Evolutionary conservation across 2,797 vertebrate genomes (phyloP).

Genomic region (Pantherophis vulpinus): DNA sequence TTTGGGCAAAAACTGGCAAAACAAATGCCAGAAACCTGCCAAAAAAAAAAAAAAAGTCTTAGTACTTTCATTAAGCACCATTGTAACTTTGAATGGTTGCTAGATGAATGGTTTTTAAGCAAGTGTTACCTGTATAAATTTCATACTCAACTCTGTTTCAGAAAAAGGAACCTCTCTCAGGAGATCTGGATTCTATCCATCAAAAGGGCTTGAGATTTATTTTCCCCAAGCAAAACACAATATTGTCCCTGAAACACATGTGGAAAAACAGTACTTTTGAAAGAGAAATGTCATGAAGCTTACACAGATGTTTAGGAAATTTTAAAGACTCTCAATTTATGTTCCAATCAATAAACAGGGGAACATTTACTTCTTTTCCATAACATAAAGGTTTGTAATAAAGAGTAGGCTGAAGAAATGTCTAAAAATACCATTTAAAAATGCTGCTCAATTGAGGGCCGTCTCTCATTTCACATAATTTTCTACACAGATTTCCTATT

Average conservation of each 20-base stretch:
- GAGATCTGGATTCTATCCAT: not conserved
- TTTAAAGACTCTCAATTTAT: not conserved
- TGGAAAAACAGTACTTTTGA: not conserved
- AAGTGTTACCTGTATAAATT: not conserved
- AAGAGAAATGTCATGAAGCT: not conserved
- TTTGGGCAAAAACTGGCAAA: no score
- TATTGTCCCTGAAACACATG: not conserved
- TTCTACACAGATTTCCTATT: not conserved
- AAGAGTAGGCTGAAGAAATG: not conserved
- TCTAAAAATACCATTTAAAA: not conserved
- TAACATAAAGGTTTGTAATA: not conserved
- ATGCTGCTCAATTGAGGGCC: not conserved
- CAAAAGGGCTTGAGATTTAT: not conserved
- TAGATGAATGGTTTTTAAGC: not conserved
- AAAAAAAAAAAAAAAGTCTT: no score
- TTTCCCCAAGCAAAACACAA: not conserved
- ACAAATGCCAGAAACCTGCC: no score
- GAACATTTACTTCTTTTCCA: not conserved
- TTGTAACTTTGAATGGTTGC: not conserved
- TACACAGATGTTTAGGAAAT: not conserved
- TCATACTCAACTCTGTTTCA: not conserved
- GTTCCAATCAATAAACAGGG: accelerated
- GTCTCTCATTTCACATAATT: constrained; percentile 9
- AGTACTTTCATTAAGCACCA: not conserved
- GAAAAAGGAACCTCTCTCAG: not conserved